Percentiles rank a stretch among this genome's conserved stretches.
These are phyloP conservation scores for Leptatherina wallacei DNA, from an alignment of 2,797 vertebrate genomes.

Conservation along the genomic window DNA sequence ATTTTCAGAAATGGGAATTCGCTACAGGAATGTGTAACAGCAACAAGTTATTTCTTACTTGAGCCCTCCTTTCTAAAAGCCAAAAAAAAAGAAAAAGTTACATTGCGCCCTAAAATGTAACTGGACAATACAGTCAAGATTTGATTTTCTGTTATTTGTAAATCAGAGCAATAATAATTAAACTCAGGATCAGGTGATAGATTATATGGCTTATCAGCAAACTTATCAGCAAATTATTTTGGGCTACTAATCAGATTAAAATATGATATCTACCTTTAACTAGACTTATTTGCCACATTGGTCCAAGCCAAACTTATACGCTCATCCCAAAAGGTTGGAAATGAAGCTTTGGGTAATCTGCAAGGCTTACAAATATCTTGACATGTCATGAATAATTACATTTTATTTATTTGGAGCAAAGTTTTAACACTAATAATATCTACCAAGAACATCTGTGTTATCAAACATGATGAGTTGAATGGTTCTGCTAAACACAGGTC, in stretches of 20 bases:
- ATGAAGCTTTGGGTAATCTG: background rate
- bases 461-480: no score
- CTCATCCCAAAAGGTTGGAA: background rate
- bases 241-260: background rate
- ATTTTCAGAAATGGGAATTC: slow-evolving; percentile 14
- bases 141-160: background rate
- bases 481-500: no score
- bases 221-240: background rate
- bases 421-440: no score
- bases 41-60: background rate
- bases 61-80: background rate
- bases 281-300: background rate
- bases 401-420: background rate
- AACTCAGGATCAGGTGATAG: background rate
- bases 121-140: background rate
- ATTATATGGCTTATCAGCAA: background rate
- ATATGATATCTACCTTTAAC: background rate
- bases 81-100: background rate
- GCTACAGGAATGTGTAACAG: background rate
- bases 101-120: background rate
- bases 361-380: background rate
- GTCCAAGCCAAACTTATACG: background rate
- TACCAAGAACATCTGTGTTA: background rate
- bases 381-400: background rate
- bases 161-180: background rate